These are phyloP conservation scores for Brachyalestes nurse DNA, from an alignment of 2,797 vertebrate species.

Conservation along the genomic window DNA sequence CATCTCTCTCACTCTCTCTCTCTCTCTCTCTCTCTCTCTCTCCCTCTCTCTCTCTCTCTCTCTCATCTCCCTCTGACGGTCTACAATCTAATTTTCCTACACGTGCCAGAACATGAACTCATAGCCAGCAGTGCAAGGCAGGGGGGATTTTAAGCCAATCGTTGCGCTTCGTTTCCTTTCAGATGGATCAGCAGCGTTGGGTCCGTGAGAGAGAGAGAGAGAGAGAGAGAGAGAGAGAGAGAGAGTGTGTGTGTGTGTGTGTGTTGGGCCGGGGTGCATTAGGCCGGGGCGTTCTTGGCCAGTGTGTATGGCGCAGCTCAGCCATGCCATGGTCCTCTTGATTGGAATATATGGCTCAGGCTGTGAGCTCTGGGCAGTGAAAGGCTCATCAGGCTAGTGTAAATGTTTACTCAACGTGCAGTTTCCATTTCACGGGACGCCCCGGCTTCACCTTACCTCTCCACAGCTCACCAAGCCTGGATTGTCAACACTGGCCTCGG, in stretches of 20 bases:
- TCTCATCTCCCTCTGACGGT: slow-evolving; percentile 25
- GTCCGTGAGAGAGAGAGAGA: background rate
- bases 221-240: too few species aligned
- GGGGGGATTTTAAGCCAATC: slow-evolving; percentile 46
- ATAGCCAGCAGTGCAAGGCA: slow-evolving; percentile 47
- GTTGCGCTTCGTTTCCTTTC: slow-evolving; percentile 64
- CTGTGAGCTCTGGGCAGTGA: slow-evolving; percentile 60
- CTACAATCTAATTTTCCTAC: slow-evolving; percentile 54
- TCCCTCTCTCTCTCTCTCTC: slow-evolving; percentile 15
- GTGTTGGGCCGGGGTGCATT: slow-evolving; percentile 48
- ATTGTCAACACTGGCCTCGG: slow-evolving; percentile 59
- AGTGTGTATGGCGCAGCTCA: slow-evolving; percentile 54
- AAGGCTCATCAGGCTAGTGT: slow-evolving; percentile 71
- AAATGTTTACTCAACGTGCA: slow-evolving; percentile 75
- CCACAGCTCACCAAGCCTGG: slow-evolving; percentile 56
- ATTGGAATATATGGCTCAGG: slow-evolving; percentile 70
- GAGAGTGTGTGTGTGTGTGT: background rate
- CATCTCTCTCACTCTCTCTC: slow-evolving; percentile 19
- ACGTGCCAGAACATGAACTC: slow-evolving; percentile 42
- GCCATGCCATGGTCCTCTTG: slow-evolving; percentile 53
- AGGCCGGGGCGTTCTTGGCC: slow-evolving; percentile 56
- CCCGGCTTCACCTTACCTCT: slow-evolving; percentile 68
- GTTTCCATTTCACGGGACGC: slow-evolving; percentile 72
- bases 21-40: background rate
- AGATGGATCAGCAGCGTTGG: slow-evolving; percentile 56